Percentiles rank a stretch among this genome's conserved stretches.
phyloP scores from a whole-genome alignment of 2,113 vertebrate genomes.

The Mesembrinibis cayennensis region DNA sequence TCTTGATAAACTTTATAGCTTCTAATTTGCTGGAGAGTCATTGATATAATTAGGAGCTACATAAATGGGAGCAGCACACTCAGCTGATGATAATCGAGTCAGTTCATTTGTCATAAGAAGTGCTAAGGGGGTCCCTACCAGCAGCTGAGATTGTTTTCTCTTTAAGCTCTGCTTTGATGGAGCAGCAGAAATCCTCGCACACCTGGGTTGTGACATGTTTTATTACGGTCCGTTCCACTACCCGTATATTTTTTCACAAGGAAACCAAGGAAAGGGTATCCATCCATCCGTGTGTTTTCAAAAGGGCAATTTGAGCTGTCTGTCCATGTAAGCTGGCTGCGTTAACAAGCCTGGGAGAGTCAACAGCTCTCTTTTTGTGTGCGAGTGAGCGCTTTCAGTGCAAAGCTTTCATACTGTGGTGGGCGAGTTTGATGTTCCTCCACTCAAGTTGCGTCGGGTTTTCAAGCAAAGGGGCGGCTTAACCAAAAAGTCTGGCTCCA shows the following conservation, averaged over 20 bases:
- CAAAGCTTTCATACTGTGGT: background rate
- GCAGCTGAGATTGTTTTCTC: background rate
- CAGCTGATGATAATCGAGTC: background rate
- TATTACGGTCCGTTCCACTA: background rate
- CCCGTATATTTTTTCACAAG: background rate
- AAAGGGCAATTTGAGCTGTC: background rate
- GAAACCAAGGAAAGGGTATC: background rate
- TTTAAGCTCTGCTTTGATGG: background rate
- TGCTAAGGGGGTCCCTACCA: background rate
- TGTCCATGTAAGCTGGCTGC: background rate
- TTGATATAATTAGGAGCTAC: constrained; percentile 56
- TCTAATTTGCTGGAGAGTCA: constrained; percentile 56
- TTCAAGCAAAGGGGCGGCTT: background rate
- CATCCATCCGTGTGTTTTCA: background rate
- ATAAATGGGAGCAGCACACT: constrained; percentile 23
- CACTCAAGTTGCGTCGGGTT: background rate
- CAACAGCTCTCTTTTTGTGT: background rate
- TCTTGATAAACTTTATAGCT: constrained; percentile 53
- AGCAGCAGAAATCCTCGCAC: background rate
- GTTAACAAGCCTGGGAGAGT: background rate
- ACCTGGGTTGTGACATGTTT: background rate
- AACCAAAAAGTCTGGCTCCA: background rate
- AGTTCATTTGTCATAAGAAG: constrained; percentile 15
- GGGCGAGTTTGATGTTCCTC: background rate
- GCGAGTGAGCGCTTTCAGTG: background rate